Conservation (phyloP, 64 coral and sea anemone genomes). For the Stichodactyla helianthus region DNA sequence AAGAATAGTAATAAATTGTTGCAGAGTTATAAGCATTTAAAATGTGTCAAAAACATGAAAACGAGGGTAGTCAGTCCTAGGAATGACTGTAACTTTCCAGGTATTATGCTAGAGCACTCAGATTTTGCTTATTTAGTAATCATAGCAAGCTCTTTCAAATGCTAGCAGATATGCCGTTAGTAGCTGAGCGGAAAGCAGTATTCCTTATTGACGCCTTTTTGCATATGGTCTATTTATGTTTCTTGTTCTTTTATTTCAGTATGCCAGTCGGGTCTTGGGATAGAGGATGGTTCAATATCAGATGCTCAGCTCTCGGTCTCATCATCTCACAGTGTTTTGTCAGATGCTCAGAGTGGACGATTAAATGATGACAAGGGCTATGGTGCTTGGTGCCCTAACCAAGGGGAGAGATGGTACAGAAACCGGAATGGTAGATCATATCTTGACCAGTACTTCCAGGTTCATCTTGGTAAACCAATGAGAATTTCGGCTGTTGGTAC, state of each 20-base stretch:
- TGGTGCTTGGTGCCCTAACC: slow-evolving; percentile 51
- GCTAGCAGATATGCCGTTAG: too few relatives aligned
- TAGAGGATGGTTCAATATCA: slow-evolving; percentile 40
- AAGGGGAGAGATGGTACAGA: not conserved
- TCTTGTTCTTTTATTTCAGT: not conserved
- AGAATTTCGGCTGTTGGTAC: slow-evolving; percentile 41
- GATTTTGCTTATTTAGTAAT: too few relatives aligned
- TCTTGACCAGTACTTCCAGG: slow-evolving; percentile 38
- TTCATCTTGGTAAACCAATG: slow-evolving; percentile 11
- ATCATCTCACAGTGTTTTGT: not conserved
- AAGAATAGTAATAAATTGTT: too few relatives aligned
- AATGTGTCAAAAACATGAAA: too few relatives aligned
- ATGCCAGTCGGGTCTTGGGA: slow-evolving; percentile 16
- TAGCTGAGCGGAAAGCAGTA: too few relatives aligned
- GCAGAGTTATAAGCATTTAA: too few relatives aligned
- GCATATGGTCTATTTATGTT: too few relatives aligned
- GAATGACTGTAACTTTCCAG: too few relatives aligned
- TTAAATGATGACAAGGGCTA: not conserved
- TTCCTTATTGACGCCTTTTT: too few relatives aligned
- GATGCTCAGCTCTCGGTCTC: slow-evolving; percentile 43
- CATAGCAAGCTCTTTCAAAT: too few relatives aligned
- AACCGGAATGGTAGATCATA: slow-evolving; percentile 13
- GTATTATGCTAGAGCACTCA: too few relatives aligned
- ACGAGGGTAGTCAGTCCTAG: too few relatives aligned
- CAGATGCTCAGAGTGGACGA: slow-evolving; percentile 26